These are phyloP conservation scores for Mastomys natalensis DNA, from an alignment of 2,113 vertebrate genomes.

Conservation along the genomic window DNA sequence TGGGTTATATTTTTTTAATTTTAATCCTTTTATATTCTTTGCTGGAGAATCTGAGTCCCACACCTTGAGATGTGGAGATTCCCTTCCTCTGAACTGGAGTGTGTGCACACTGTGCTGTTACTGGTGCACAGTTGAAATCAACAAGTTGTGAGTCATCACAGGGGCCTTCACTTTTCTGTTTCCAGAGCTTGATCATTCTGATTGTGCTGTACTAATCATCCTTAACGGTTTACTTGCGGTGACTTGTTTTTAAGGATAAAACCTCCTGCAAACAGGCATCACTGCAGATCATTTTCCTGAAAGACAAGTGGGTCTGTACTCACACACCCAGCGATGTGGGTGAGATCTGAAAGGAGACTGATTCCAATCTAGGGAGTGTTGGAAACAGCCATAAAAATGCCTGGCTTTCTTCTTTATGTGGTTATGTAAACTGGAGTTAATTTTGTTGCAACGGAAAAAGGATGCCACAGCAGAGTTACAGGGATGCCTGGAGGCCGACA, in stretches of 20 bases:
- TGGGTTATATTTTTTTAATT: not conserved
- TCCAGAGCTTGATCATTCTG: not conserved
- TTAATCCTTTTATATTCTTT: not conserved
- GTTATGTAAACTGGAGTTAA: slow-evolving; percentile 68
- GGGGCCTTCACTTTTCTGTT: not conserved
- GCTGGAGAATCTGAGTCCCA: not conserved
- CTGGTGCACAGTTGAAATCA: not conserved
- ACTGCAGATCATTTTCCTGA: not conserved
- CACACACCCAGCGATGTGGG: accelerated
- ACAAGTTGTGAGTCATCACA: not conserved
- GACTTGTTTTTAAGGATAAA: not conserved
- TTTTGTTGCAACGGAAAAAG: slow-evolving; percentile 69
- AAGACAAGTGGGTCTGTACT: not conserved
- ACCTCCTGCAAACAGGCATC: not conserved
- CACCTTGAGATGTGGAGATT: not conserved
- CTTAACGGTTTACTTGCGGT: not conserved
- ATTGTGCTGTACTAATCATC: not conserved
- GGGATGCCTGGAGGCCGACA: slow-evolving; percentile 71
- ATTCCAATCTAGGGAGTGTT: not conserved
- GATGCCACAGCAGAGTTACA: slow-evolving; percentile 46
- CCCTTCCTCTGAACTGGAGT: too few species aligned
- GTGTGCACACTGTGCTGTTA: accelerated
- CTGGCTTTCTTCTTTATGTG: not conserved
- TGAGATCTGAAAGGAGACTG: not conserved
- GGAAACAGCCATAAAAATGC: not conserved